Conservation (phyloP, 2,888 invertebrate species). For the Oasisia sp. region DNA sequence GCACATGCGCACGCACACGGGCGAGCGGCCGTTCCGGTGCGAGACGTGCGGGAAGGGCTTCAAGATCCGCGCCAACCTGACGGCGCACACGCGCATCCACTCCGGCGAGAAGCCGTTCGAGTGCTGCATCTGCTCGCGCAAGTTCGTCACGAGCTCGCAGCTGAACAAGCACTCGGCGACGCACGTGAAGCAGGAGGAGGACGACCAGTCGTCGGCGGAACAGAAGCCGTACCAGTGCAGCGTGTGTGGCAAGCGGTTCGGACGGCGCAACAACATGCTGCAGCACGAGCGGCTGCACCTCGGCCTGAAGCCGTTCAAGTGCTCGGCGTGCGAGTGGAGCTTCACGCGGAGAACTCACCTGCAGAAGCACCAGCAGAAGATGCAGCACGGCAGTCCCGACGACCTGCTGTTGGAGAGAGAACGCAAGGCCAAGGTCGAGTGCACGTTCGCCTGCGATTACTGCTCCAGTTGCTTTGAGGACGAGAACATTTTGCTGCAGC, state of each 20-base stretch:
- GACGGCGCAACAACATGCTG: not conserved
- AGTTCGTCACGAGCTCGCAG: slow-evolving; percentile 4
- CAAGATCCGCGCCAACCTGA: not conserved
- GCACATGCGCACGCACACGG: slow-evolving; percentile 24
- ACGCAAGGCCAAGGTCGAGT: slow-evolving; percentile 12
- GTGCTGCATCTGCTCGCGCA: not conserved
- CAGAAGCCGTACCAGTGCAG: not conserved
- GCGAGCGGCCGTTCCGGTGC: slow-evolving; percentile 23
- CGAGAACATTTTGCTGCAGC: not conserved
- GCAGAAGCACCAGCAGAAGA: not conserved
- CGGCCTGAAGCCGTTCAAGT: not conserved
- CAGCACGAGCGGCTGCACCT: not conserved
- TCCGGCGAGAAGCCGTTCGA: not conserved
- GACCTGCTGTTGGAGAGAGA: not conserved
- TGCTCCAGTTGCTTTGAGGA: not conserved
- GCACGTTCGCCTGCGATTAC: not conserved
- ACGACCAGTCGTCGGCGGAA: not conserved
- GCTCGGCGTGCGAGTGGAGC: not conserved
- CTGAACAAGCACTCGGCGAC: not conserved
- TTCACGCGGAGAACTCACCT: not conserved
- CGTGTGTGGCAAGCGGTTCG: slow-evolving; percentile 3
- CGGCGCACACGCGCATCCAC: not conserved
- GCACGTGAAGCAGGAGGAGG: slow-evolving; percentile 1
- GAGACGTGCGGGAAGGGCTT: slow-evolving; percentile 18
- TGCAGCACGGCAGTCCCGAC: not conserved